Evolutionary conservation across 2,888 invertebrate species (phyloP).

Genomic region (Melanchra persicariae): DNA sequence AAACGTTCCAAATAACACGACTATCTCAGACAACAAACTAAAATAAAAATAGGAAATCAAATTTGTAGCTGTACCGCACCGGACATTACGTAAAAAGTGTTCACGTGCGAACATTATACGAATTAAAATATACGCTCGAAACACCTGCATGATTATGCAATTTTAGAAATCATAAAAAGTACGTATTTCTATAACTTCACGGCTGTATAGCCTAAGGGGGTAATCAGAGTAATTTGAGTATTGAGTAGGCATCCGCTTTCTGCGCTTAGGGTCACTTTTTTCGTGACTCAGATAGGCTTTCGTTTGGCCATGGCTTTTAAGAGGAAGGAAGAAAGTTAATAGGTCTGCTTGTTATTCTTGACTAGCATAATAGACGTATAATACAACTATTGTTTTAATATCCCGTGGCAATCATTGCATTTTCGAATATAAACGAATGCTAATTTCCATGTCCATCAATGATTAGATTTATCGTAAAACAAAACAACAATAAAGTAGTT

Average conservation of each 20-base stretch:
- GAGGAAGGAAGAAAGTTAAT: conserved; percentile 33
- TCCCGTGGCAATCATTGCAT: no score
- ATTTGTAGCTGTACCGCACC: conserved; percentile 35
- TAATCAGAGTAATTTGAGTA: conserved; percentile 53
- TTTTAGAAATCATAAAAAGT: conserved; percentile 63
- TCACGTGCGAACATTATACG: conserved; percentile 53
- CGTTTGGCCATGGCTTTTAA: conserved; percentile 26
- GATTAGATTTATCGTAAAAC: no score
- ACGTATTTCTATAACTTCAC: conserved; percentile 60
- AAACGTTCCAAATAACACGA: no score
- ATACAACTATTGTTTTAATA: no score
- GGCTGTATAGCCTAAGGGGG: conserved; percentile 50
- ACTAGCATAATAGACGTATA: neutral
- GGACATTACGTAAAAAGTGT: conserved; percentile 60
- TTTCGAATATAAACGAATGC: no score
- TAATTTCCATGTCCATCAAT: no score
- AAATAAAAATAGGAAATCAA: conserved; percentile 48
- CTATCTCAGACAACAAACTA: neutral
- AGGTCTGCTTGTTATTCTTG: neutral
- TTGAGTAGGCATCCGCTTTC: conserved; percentile 46
- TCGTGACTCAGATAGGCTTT: conserved; percentile 39
- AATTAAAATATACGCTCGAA: conserved; percentile 55
- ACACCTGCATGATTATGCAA: conserved; percentile 60
- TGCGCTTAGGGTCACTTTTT: conserved; percentile 37
- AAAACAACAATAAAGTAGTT: no score